Percentiles rank a stretch among this genome's conserved stretches.
phyloP scores from a whole-genome alignment of 1,140 invertebrate genomes.

The Calliopsis andreniformis region DNA sequence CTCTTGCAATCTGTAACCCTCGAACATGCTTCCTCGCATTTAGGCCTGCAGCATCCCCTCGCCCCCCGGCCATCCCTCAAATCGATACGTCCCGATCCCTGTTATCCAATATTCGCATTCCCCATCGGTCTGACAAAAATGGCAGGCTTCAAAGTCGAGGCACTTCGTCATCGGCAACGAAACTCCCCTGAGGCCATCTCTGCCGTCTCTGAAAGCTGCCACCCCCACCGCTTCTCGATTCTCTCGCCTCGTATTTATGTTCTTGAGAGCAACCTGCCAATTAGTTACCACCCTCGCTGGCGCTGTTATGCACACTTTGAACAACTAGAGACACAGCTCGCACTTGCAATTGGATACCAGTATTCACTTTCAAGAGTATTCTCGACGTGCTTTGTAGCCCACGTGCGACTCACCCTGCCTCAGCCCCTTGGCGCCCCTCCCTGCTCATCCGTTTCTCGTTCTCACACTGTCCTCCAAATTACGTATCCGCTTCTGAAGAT shows the following conservation, averaged over 20 bases:
- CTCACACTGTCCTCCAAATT: conserved; percentile 32
- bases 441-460: conserved; percentile 5
- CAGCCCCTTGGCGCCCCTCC: not conserved
- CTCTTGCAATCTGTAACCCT: no score
- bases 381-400: conserved; percentile 63
- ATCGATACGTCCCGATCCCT: conserved; percentile 22
- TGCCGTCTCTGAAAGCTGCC: conserved; percentile 28
- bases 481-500: conserved; percentile 44
- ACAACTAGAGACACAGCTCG: conserved; percentile 63
- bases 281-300: conserved; percentile 60
- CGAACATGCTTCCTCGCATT: not conserved
- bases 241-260: conserved; percentile 50
- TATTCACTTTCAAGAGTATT: conserved; percentile 70
- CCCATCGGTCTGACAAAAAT: conserved; percentile 27
- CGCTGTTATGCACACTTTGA: conserved; percentile 64
- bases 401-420: conserved; percentile 39
- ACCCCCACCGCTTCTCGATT: conserved; percentile 32
- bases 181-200: conserved; percentile 27
- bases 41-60: no score
- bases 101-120: conserved; percentile 34
- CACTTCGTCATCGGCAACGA: conserved; percentile 37
- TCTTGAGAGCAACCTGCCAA: conserved; percentile 65
- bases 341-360: conserved; percentile 66
- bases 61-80: not conserved
- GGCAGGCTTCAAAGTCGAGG: conserved; percentile 34